A percentile compares a stretch with the other conserved stretches of the same genome.
These are phyloP conservation scores for Columba janthina DNA, from an alignment of 2,113 vertebrate genomes.

Conservation along the genomic window DNA sequence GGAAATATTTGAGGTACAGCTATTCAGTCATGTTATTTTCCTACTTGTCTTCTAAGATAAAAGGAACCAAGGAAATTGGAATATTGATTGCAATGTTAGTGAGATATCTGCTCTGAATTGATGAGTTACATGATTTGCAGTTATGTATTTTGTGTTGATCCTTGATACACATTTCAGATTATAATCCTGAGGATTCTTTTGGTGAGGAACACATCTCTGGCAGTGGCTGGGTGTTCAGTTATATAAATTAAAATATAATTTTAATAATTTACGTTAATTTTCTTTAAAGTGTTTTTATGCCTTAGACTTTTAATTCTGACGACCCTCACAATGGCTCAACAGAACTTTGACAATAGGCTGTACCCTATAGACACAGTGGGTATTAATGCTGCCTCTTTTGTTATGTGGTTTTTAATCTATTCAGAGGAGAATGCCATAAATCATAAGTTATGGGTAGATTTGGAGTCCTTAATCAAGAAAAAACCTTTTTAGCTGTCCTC, in stretches of 20 bases:
- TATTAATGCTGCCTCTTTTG: background rate
- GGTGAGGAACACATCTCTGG: background rate
- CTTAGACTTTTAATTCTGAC: background rate
- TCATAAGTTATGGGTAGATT: background rate
- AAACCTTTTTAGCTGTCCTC: background rate
- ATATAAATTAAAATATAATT: background rate
- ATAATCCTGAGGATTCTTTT: background rate
- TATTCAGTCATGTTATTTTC: background rate
- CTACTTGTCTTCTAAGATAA: background rate
- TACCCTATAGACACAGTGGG: accelerated
- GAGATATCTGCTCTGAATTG: background rate
- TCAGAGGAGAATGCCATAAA: background rate
- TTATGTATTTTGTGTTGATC: background rate
- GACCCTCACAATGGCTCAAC: background rate
- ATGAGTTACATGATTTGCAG: background rate
- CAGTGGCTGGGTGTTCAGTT: background rate
- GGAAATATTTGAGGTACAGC: background rate
- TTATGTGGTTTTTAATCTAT: background rate
- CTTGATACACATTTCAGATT: background rate
- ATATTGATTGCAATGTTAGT: background rate
- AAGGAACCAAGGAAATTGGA: background rate
- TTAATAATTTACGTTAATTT: background rate
- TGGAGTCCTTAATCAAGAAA: background rate
- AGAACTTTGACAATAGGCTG: background rate
- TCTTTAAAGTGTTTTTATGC: background rate